Conservation (phyloP, 2,797 vertebrate species). For the Caiman crocodilus region DNA sequence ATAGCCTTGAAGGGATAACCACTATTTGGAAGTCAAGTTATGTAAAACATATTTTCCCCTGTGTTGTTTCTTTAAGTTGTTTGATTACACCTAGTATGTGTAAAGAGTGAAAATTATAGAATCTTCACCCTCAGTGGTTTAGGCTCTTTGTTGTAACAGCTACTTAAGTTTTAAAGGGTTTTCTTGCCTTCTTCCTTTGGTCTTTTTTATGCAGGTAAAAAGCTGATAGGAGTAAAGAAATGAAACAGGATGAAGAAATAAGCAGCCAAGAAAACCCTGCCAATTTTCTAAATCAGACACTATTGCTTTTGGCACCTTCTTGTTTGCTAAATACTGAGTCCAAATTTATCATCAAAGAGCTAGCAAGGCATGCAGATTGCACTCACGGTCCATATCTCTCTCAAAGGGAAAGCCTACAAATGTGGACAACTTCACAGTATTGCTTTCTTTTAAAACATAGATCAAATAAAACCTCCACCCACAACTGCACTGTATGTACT, state of each 20-base stretch:
- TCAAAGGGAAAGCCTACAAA: slow-evolving; percentile 75
- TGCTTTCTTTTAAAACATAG: slow-evolving; percentile 52
- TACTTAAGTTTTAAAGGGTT: slow-evolving; percentile 71
- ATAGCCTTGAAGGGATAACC: slow-evolving; percentile 76
- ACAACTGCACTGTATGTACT: slow-evolving; percentile 42
- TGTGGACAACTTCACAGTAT: slow-evolving; percentile 63
- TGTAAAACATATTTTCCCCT: slow-evolving; percentile 75
- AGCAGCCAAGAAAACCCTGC: slow-evolving; percentile 48
- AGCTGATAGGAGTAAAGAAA: slow-evolving; percentile 63
- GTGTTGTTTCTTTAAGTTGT: slow-evolving; percentile 70
- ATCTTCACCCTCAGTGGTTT: slow-evolving; percentile 68
- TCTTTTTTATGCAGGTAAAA: slow-evolving; percentile 70
- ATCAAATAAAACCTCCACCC: slow-evolving; percentile 64
- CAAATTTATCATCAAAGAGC: slow-evolving; percentile 71
- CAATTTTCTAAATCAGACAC: slow-evolving; percentile 56
- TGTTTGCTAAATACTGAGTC: slow-evolving; percentile 46
- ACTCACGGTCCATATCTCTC: slow-evolving; percentile 51
- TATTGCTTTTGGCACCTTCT: slow-evolving; percentile 59
- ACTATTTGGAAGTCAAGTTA: slow-evolving; percentile 71
- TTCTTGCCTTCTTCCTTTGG: slow-evolving; percentile 68
- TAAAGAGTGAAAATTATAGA: slow-evolving; percentile 66
- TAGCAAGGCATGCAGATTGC: slow-evolving; percentile 62
- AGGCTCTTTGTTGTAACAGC: slow-evolving; percentile 64
- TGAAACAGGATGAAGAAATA: slow-evolving; percentile 55
- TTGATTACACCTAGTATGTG: slow-evolving; percentile 66